phyloP scores from a whole-genome alignment of 2,888 invertebrate genomes.

The Lucinisca nassula region DNA sequence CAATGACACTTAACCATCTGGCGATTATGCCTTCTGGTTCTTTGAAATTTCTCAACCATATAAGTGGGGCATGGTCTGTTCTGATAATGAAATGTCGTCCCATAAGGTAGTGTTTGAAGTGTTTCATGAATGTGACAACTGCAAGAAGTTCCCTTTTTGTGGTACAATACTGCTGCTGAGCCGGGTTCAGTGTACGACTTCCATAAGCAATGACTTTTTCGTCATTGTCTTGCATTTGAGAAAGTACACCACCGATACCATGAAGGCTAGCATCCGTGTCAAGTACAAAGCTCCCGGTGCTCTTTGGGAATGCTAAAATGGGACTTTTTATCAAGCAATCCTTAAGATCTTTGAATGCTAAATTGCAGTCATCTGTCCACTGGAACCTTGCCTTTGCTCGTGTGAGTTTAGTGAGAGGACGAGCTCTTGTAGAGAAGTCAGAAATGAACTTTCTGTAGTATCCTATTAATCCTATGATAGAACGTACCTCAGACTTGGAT shows the following conservation, averaged over 20 bases:
- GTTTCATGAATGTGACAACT: slow-evolving; percentile 3
- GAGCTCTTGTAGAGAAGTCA: no score
- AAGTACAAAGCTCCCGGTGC: not conserved
- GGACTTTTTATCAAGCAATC: not conserved
- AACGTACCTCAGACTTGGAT: slow-evolving; percentile 7
- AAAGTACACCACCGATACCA: slow-evolving; percentile 14
- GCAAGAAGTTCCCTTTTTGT: slow-evolving; percentile 27
- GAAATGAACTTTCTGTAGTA: no score
- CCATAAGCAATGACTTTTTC: slow-evolving; percentile 19
- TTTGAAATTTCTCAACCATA: not conserved
- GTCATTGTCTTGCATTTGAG: slow-evolving; percentile 18
- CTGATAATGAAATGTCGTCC: not conserved
- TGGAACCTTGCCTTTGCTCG: no score
- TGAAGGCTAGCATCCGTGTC: slow-evolving; percentile 14
- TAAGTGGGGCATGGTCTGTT: not conserved
- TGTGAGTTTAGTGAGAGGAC: no score
- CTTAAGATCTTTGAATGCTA: not conserved
- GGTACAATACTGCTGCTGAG: slow-evolving; percentile 32
- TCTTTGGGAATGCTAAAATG: not conserved
- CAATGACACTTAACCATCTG: no score
- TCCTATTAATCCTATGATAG: slow-evolving; percentile 22
- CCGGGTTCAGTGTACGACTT: not conserved
- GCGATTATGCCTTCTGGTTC: not conserved
- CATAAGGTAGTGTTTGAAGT: slow-evolving; percentile 27
- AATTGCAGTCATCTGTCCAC: not conserved